phyloP scores from a whole-genome alignment of 2,113 vertebrate species.

The Strigops habroptila region DNA sequence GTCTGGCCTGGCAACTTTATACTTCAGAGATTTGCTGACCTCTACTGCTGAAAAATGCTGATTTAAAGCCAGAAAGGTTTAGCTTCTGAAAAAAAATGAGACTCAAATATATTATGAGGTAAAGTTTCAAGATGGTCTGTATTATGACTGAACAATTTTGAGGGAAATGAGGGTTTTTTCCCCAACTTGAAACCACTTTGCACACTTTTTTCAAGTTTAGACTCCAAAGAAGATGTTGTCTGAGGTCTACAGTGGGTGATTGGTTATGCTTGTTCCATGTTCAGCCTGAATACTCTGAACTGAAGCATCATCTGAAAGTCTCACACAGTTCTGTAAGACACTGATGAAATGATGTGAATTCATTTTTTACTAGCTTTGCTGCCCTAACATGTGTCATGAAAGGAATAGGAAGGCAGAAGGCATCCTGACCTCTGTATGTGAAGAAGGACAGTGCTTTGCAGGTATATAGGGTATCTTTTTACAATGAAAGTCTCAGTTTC shows the following conservation, averaged over 20 bases:
- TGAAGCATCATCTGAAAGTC: not conserved
- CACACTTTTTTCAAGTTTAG: not conserved
- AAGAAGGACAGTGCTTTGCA: not conserved
- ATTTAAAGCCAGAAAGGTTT: not conserved
- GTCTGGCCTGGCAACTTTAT: not conserved
- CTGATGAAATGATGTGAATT: not conserved
- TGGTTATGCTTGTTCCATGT: not conserved
- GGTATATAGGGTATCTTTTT: not conserved
- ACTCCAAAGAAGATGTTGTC: not conserved
- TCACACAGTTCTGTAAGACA: not conserved
- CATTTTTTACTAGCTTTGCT: not conserved
- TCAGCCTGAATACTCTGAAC: not conserved
- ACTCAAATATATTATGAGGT: not conserved
- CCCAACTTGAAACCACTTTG: not conserved
- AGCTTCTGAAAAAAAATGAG: not conserved
- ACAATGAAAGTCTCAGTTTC: not conserved
- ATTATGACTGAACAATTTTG: not conserved
- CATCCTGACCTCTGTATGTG: not conserved
- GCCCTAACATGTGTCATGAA: not conserved
- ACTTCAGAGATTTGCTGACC: not conserved
- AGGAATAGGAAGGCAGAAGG: not conserved
- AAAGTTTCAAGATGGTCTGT: not conserved
- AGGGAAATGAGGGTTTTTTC: rapidly evolving
- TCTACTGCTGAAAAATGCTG: not conserved
- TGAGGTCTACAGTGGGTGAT: not conserved